Evolutionary conservation across 1,140 invertebrate species (phyloP), one percentile per base, ranked within the genome.

Genomic region (Littorina saxatilis): DNA sequence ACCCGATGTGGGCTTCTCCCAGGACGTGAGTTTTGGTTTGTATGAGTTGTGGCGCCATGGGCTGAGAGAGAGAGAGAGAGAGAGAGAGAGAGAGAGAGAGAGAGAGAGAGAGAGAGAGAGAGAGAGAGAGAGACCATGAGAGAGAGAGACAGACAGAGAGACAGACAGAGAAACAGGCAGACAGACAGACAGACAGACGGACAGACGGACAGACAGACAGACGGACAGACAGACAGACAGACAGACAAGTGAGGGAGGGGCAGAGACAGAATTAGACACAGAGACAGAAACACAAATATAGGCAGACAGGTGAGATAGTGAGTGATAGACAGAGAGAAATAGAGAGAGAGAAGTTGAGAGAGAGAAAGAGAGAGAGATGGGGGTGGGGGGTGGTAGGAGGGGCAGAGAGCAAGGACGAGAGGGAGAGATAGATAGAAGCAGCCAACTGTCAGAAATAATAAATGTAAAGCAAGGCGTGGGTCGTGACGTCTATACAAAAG

Each of bases 1-100:
- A 37, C n/a, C 37, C 1, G 40, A 84, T 70, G 72, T 85, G 17
- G 85, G 85, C 20, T 86, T 86, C 74, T 75, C 68, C 1, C n/a
- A 43, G 13, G 79, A 82, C 66, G 85, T 86, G 77, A 29, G 61
- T 11, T 40, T 15, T 20, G 7, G 20, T 29, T 70, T 9, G 20
- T 70, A 35, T 20, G 2, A 2, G 4, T 37, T 20, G 27, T 70
- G 29, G n/a, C 63, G 5, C 37, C 29, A n/a, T 11, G 47, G 20
- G 43, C 43, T 13, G 55, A 58, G 55, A 58, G 55, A 58, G 55
- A 58, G 55, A 58, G 55, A 58, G 55, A 58, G 55, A 58, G 55
- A 58, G 43, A 58, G 55, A 58, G 55, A 58, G 55, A 58, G 55
- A 58, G 55, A 58, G 55, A 58, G 55, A 58, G 55, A 58, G 55